Percentiles rank a stretch among this genome's conserved stretches.
These are phyloP conservation scores for Deroplatys truncata DNA, from an alignment of 2,888 invertebrate genomes.

Conservation along the genomic window DNA sequence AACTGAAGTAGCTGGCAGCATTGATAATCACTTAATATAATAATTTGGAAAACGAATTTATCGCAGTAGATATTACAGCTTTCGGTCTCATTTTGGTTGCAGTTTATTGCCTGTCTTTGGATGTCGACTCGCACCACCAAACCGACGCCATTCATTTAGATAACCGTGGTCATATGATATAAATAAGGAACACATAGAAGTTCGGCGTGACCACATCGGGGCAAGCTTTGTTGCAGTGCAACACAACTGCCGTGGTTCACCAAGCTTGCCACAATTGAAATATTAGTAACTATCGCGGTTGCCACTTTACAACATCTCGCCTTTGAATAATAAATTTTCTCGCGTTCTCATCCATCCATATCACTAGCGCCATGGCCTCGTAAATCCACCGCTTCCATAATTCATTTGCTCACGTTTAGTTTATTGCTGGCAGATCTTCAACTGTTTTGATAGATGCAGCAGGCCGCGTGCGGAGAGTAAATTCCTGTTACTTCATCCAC, in stretches of 20 bases:
- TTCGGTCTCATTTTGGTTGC: too few species aligned
- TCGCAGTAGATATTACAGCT: too few species aligned
- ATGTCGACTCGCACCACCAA: not conserved
- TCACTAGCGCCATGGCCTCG: not conserved
- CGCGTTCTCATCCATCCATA: not conserved
- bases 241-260: not conserved
- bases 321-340: not conserved
- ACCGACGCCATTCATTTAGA: not conserved
- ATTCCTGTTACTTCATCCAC: not conserved
- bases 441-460: not conserved
- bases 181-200: not conserved
- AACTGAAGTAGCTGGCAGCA: too few species aligned
- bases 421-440: not conserved
- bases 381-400: not conserved
- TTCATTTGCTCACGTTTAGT: not conserved
- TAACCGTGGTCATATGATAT: not conserved
- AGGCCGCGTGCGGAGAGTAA: not conserved
- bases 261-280: not conserved
- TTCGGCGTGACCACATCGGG: not conserved
- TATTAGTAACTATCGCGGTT: not conserved
- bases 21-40: too few species aligned
- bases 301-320: not conserved
- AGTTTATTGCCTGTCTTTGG: too few species aligned
- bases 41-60: too few species aligned
- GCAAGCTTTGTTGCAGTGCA: not conserved